Evolutionary conservation across 2,888 invertebrate species (phyloP), one percentile per base, ranked within the genome.

Genomic region (Platycheirus albimanus): DNA sequence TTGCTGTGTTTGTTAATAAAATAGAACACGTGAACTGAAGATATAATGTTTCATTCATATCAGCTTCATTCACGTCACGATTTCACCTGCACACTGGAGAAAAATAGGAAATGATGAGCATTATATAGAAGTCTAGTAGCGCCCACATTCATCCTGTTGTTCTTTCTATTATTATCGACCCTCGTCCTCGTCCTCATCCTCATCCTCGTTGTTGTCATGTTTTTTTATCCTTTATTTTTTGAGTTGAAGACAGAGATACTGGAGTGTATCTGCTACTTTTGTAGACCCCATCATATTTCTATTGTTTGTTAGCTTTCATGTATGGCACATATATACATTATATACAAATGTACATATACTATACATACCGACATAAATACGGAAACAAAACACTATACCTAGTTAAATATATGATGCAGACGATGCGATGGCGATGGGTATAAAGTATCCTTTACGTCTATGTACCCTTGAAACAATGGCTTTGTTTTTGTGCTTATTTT

Each of bases 401-500:
- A 15, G 17, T 51, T 69, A 36, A 56, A 38, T 76, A 38, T 76
- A 76, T 66, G 76, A 71, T 52, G 30, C 80, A 75, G 71, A 66
- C 76, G 71, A 81, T 76, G 71, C 45, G 30, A 75, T 70, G 71
- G 61, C 76, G 71, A 81, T 76, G 71, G 71, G 71, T 70, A 71
- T 81, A 81, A 67, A 76, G 64, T 81, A 81, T 81, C 71, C 76
- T 36, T 71, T 76, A 45, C 45, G 43, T 61, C 45, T 56, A 64
- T 67, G 61, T 61, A 81, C 71, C 81, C 81, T 81, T 77, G 81
- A 81, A 81, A 76, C 81, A 76, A 81, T 47, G 19, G 76, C 67
- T 66, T 71, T 76, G 66, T 81, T 71, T 66, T 47, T 64, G 69
- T 58, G 51, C 36, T 66, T 70, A 45, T 75, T 58, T 45, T 3